A percentile compares a stretch with the other conserved stretches of the same genome.
These are phyloP conservation scores for Geotrypetes seraphini DNA, from an alignment of 2,797 vertebrate genomes.

Conservation along the genomic window DNA sequence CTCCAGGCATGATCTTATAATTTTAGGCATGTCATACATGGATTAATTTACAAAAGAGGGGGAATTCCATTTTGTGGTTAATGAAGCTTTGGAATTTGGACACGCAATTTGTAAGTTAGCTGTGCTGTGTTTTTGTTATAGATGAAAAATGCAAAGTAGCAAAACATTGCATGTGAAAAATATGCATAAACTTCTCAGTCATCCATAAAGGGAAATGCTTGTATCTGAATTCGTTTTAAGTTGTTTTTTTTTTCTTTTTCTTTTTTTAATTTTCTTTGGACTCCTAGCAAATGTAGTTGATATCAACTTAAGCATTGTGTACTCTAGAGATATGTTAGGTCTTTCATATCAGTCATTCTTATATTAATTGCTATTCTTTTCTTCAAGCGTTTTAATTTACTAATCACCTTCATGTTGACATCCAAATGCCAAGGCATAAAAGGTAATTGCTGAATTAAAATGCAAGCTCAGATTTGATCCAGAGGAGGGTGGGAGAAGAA, in stretches of 20 bases:
- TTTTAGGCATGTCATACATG: constrained; percentile 62
- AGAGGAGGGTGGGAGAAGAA: no score
- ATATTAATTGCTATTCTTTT: no score
- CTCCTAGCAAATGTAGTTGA: constrained; percentile 24
- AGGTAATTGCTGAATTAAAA: no score
- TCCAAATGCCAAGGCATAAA: no score
- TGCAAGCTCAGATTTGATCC: no score
- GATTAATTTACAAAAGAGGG: constrained; percentile 68
- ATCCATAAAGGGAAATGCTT: neutral
- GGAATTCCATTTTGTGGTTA: constrained; percentile 61
- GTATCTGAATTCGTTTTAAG: constrained; percentile 19
- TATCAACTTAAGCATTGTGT: constrained; percentile 24
- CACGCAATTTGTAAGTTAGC: constrained; percentile 48
- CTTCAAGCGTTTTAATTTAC: no score
- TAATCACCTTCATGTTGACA: no score
- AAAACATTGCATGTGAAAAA: neutral
- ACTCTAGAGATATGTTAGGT: constrained; percentile 35
- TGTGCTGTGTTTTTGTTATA: constrained; percentile 52
- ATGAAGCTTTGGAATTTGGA: constrained; percentile 56
- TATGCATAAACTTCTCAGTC: neutral
- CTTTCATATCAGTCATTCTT: constrained; percentile 16
- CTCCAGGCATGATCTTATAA: constrained; percentile 58
- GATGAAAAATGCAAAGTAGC: constrained; percentile 30
- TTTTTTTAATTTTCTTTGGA: constrained; percentile 24
- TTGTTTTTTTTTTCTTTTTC: constrained; percentile 26